Conservation (phyloP, 2,888 invertebrate species). For the Amphipoea lucens region DNA sequence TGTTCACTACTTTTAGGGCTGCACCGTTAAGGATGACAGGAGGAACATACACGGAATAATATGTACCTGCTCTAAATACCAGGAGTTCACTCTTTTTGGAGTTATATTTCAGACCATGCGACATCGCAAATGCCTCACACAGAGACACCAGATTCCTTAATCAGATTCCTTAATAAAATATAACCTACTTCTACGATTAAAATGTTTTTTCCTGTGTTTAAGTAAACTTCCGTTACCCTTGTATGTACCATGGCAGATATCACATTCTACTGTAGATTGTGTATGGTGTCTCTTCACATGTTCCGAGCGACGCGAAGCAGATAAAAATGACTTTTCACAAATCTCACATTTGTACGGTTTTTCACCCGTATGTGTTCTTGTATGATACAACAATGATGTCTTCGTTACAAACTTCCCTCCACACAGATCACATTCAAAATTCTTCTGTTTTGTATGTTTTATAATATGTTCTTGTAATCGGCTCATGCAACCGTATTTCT, state of each 20-base stretch:
- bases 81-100: no score
- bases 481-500: slow-evolving; percentile 70
- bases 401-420: slow-evolving; percentile 71
- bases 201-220: slow-evolving; percentile 70
- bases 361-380: slow-evolving; percentile 74
- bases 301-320: slow-evolving; percentile 70
- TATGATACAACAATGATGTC: slow-evolving; percentile 72
- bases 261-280: slow-evolving; percentile 66
- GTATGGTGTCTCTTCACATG: slow-evolving; percentile 70
- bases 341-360: slow-evolving; percentile 72
- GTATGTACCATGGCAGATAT: slow-evolving; percentile 70
- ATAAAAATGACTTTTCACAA: slow-evolving; percentile 71
- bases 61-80: no score
- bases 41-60: no score
- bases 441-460: slow-evolving; percentile 75
- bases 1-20: no score
- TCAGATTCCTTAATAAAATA: background rate
- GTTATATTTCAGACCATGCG: no score
- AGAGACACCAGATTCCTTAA: no score
- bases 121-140: no score
- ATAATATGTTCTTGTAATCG: slow-evolving; percentile 70
- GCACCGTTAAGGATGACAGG: no score
- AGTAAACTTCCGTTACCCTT: slow-evolving; percentile 61
- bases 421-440: slow-evolving; percentile 71
- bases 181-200: slow-evolving; percentile 67